A percentile compares a stretch with the other conserved stretches of the same genome.
Conservation (phyloP, 2,888 invertebrate species). For the Drosophila melanosoma region DNA sequence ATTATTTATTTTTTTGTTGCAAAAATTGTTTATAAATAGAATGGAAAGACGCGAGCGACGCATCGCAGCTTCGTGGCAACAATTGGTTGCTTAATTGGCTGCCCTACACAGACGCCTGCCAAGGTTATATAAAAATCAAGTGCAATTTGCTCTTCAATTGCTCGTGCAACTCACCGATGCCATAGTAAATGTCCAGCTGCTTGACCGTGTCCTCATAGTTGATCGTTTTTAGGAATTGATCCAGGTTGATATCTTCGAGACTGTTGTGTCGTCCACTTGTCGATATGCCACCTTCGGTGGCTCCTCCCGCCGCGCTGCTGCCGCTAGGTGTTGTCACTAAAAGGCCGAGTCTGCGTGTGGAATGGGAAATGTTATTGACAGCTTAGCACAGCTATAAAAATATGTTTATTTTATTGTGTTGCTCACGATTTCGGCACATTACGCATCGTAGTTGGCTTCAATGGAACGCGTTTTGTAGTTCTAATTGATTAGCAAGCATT, state of each 20-base stretch:
- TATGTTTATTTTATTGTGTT: neutral
- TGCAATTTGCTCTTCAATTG: slow-evolving; percentile 15
- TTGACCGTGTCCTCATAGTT: slow-evolving; percentile 96
- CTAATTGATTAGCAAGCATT: slow-evolving; percentile 50
- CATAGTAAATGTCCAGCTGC: slow-evolving; percentile 97
- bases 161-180: slow-evolving; percentile 89
- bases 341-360: slow-evolving; percentile 68
- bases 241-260: slow-evolving; percentile 91
- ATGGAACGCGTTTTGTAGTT: slow-evolving; percentile 28
- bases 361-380: neutral
- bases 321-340: slow-evolving; percentile 71
- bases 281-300: slow-evolving; percentile 61
- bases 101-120: slow-evolving; percentile 56
- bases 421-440: slow-evolving; percentile 79
- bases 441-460: slow-evolving; percentile 67
- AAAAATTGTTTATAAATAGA: slow-evolving; percentile 64
- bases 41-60: slow-evolving; percentile 3
- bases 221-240: slow-evolving; percentile 92
- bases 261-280: slow-evolving; percentile 86
- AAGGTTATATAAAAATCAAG: slow-evolving; percentile 68
- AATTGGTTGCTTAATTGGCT: slow-evolving; percentile 70
- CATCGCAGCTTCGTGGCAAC: slow-evolving; percentile 39
- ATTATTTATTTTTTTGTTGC: slow-evolving; percentile 46
- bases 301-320: slow-evolving; percentile 60
- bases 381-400: neutral